Evolutionary conservation across 2,888 invertebrate genomes (phyloP).

Genomic region (Zootermopsis nevadensis): DNA sequence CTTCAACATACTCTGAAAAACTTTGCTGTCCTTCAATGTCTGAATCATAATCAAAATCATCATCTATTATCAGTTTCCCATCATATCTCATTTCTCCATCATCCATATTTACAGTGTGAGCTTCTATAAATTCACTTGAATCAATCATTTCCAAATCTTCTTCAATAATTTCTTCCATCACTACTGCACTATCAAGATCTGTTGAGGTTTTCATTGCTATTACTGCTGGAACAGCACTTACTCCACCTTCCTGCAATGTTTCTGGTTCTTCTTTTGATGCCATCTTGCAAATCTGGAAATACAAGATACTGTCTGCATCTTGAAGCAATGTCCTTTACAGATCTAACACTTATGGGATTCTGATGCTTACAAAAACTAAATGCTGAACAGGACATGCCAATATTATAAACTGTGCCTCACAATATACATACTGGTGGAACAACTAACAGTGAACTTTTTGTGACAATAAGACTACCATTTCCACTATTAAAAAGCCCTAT

Average conservation of each 20-base stretch:
- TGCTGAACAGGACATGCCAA: no score
- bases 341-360: no score
- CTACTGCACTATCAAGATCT: neutral
- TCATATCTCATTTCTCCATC: neutral
- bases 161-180: constrained; percentile 11
- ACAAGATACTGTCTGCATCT: neutral
- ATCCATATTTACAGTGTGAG: constrained; percentile 23
- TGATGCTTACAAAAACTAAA: no score
- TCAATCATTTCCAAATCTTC: constrained; percentile 24
- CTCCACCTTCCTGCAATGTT: neutral
- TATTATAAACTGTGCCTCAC: no score
- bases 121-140: constrained; percentile 24
- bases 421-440: no score
- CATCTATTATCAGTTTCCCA: constrained; percentile 31
- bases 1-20: constrained; percentile 7
- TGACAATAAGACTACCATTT: no score
- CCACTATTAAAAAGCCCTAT: no score
- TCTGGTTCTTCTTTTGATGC: neutral
- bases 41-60: constrained; percentile 40
- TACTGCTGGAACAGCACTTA: neutral
- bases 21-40: neutral
- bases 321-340: no score
- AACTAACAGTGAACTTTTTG: no score
- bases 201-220: neutral
- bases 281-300: constrained; percentile 21